Conservation (phyloP, 1,140 invertebrate genomes). For the Medauroidea extradentata region DNA sequence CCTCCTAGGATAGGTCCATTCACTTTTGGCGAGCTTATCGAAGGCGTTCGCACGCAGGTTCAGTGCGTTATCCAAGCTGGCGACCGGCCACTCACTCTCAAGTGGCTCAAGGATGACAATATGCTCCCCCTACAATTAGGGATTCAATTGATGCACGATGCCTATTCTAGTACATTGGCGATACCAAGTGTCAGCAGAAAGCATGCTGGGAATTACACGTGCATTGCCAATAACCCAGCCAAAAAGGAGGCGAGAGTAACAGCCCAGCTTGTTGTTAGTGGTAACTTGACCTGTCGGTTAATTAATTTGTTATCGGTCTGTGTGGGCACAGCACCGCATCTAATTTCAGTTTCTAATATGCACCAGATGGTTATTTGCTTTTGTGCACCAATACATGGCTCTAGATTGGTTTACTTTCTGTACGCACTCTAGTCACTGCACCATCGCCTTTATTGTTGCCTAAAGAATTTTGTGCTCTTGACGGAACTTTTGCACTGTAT, state of each 20-base stretch:
- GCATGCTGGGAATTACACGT: slow-evolving; percentile 46
- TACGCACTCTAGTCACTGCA: no score
- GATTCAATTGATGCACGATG: slow-evolving; percentile 26
- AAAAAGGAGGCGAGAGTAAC: slow-evolving; percentile 39
- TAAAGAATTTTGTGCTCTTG: no score
- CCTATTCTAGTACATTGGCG: slow-evolving; percentile 34
- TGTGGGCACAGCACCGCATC: no score
- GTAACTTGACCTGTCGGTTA: slow-evolving; percentile 33
- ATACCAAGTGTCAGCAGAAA: slow-evolving; percentile 31
- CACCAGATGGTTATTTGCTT: no score
- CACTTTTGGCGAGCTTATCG: slow-evolving; percentile 34
- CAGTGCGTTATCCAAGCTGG: slow-evolving; percentile 50
- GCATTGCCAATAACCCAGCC: slow-evolving; percentile 41
- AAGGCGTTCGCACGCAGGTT: slow-evolving; percentile 50
- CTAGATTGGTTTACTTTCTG: no score
- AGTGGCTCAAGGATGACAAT: slow-evolving; percentile 47
- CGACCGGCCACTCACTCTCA: slow-evolving; percentile 40
- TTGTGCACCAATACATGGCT: no score
- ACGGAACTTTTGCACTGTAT: no score
- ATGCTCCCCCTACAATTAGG: slow-evolving; percentile 20
- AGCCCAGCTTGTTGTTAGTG: slow-evolving; percentile 45
- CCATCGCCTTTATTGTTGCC: no score
- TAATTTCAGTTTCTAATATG: no score
- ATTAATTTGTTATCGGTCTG: no score
- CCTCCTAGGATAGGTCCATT: slow-evolving; percentile 46